Conservation (phyloP, 2,888 invertebrate species). For the Lepidocyrtoides sp. region DNA sequence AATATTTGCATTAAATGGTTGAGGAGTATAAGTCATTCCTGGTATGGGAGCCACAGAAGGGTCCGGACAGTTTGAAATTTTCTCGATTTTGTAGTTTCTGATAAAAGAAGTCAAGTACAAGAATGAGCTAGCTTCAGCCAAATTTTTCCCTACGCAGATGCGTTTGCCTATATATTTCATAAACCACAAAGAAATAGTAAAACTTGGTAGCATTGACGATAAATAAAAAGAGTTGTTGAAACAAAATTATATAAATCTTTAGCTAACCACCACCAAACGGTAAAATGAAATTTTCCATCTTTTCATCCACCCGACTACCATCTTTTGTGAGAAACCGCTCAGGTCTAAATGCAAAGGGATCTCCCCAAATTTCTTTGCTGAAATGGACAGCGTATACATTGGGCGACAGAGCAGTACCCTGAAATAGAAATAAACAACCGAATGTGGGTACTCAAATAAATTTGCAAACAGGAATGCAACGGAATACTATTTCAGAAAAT, state of each 20-base stretch:
- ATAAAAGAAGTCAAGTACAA: conserved; percentile 89
- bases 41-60: conserved; percentile 88
- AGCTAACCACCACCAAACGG: conserved; percentile 83
- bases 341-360: conserved; percentile 82
- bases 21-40: conserved; percentile 89
- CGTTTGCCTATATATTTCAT: too few species aligned
- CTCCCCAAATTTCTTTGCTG: too few species aligned
- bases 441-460: too few species aligned
- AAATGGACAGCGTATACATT: conserved; percentile 82
- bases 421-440: too few species aligned
- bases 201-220: background rate
- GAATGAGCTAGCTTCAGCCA: conserved; percentile 90
- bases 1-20: conserved; percentile 88
- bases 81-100: conserved; percentile 88
- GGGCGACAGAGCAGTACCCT: conserved; percentile 81
- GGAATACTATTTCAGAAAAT: too few species aligned
- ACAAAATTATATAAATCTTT: conserved; percentile 18
- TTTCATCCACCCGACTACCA: conserved; percentile 40
- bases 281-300: conserved; percentile 81
- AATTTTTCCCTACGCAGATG: conserved; percentile 90
- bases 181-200: background rate
- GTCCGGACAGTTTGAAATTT: conserved; percentile 87
- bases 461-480: background rate
- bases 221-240: background rate
- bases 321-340: conserved; percentile 81